Conservation (phyloP, 2,113 vertebrate species). For the Procavia capensis region DNA sequence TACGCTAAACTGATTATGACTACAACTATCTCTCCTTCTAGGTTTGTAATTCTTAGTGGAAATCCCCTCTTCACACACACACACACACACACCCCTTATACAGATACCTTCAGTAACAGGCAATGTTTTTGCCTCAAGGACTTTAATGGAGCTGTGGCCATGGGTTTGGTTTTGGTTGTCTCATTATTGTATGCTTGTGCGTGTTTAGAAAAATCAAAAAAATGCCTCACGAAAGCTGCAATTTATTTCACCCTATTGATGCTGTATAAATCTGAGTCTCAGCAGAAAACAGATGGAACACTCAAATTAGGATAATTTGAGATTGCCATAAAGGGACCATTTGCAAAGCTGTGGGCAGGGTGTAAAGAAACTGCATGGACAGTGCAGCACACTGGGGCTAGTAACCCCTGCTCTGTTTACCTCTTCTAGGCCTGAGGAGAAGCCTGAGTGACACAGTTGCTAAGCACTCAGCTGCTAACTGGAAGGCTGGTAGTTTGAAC, state of each 20-base stretch:
- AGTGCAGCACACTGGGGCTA: neutral
- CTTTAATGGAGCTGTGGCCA: conserved; percentile 1
- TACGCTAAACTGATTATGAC: neutral
- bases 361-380: neutral
- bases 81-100: too few species aligned
- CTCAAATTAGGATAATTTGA: conserved; percentile 50
- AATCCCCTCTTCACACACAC: neutral
- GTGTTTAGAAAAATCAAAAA: conserved; percentile 15
- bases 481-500: too few species aligned
- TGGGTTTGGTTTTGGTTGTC: too few species aligned
- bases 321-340: neutral
- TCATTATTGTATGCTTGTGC: neutral
- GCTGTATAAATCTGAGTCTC: conserved; percentile 22
- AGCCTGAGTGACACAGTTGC: too few species aligned
- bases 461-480: too few species aligned
- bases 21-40: neutral
- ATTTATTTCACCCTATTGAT: neutral
- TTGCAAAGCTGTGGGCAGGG: conserved; percentile 55
- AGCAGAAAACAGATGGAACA: conserved; percentile 58
- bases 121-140: neutral
- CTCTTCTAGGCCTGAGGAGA: neutral
- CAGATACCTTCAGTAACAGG: neutral
- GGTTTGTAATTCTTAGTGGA: neutral
- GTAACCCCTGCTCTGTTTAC: neutral
- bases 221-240: neutral